Evolutionary conservation across 2,797 vertebrate species (phyloP), one percentile per base, ranked within the genome.

Genomic region (Sphenopsis melanotis): DNA sequence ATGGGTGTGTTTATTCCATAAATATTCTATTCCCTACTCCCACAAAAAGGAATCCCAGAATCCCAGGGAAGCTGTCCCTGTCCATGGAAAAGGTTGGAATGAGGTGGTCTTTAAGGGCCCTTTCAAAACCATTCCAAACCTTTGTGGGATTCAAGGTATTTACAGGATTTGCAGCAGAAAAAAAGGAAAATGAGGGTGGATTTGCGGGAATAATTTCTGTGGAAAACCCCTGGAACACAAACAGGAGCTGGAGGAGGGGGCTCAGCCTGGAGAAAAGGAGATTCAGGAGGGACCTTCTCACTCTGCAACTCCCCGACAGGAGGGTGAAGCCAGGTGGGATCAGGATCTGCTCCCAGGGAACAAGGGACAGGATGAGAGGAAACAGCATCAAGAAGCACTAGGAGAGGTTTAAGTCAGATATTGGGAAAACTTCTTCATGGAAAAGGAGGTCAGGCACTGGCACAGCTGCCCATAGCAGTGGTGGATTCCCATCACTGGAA

Each of bases 221-320:
- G 13, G 20, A 87, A 22, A 87, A 50, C 16, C 5, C 64, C 42
- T 32, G 12, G 1, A 74, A 63, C 12, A 63, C 14, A 36, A 63
- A 70, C 2, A 8, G 17, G 34, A 86, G 21, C 30, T n/a, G 46
- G 37, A 3, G 41, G 2, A 2, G 5, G 2, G 5, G 10, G 29
- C 23, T 68, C 82, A 68, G 32, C 29, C 37, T 55, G 52, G 26
- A 70, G 12, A 41, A 63, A 78, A 56, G 65, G 42, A 70, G 42
- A 12, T 15, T 78, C 41, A 49, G 64, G 36, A 18, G 19, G 32
- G 26, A 47, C 6, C 4, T 32, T 30, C 32, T 27, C 26, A 19
- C 36, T 29, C 68, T 42, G 14, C 3, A 70, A 32, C 5, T 70
- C 41, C 36, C 12, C 2, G 65, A 49, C 32, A 56, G 57, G 26